Base-by-base conservation (phyloP, 2,888 invertebrate genomes). In the Chloroclystis v-ata region DNA sequence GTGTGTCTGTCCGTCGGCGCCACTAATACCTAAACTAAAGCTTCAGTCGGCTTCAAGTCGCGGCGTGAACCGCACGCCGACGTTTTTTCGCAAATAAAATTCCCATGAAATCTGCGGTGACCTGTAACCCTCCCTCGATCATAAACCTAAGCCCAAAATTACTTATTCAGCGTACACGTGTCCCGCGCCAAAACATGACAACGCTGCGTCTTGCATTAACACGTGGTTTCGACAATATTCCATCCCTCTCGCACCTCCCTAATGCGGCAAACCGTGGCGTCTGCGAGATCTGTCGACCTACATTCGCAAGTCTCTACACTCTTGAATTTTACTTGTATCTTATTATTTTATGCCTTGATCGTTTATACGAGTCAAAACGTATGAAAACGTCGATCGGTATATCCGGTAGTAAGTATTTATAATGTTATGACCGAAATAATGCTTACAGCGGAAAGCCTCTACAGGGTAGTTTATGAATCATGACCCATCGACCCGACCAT, bases 201-300 rank as follows among this genome's bases (percentile, higher is more conserved):
- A 51, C 44, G 33, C 58, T 47, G 48, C 49, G 55, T 64, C 63
- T 54, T 51, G 51, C 54, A 54, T 57, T 43, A 49, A 44, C 65
- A 59, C 60, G 63, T 64, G 63, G 48, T 28, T 28, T 26, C 33
- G 35, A 28, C 43, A 44, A 47, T 49, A 43, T 50, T 62, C 71
- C 56, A 59, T 74, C 78, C 62, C 74, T 51, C 67, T 75, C 73
- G 43, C 63, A 64, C 66, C 69, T 70, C 78, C 70, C 77, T 79
- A 84, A 72, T 86, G 86, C 87, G 85, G 82, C 82, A 87, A 82
- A 70, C 67, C 69, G 73, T 59, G 49, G 69, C 72, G 72, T 71
- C 68, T 70, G 66, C 73, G 74, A 72, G 77, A 78, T 82, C 73
- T 47, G 43, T 55, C 49, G 50, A 57, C 56, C 55, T 59, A 59